A percentile compares a stretch with the other conserved stretches of the same genome.
Conservation (phyloP, 2,113 vertebrate genomes). For the Pachycephala philippinensis region DNA sequence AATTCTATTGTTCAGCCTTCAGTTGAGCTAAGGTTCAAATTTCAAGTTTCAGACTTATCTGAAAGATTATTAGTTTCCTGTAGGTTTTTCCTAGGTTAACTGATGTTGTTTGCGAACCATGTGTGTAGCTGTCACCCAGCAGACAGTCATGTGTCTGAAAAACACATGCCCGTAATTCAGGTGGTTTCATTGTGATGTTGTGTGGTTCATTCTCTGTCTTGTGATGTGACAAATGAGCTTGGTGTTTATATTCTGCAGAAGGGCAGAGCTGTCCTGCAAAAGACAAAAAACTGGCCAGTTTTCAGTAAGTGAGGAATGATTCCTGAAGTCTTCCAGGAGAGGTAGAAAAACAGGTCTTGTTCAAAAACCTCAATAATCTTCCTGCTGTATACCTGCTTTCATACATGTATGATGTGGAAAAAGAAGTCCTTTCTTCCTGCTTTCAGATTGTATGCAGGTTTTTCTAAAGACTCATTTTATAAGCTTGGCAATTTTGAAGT, state of each 20-base stretch:
- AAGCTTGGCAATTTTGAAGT: not conserved
- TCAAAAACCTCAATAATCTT: not conserved
- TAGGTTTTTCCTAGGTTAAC: not conserved
- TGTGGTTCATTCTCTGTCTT: not conserved
- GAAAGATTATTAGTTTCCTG: not conserved
- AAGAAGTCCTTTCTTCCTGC: not conserved
- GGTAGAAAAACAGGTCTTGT: not conserved
- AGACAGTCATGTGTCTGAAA: not conserved
- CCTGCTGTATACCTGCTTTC: not conserved
- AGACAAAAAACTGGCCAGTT: not conserved
- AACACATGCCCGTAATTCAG: not conserved
- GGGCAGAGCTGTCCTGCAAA: not conserved
- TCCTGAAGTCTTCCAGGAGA: not conserved
- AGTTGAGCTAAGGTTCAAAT: not conserved
- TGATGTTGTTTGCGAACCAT: not conserved
- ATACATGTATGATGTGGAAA: not conserved
- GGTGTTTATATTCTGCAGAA: not conserved
- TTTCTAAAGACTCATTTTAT: not conserved
- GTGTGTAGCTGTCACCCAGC: not conserved
- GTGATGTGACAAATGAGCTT: not conserved
- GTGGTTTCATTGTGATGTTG: not conserved
- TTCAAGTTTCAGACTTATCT: not conserved
- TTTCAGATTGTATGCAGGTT: not conserved
- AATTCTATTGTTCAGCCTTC: not conserved
- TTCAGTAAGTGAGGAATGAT: not conserved